Base-by-base conservation (phyloP, 2,797 vertebrate genomes). In the Lithobates sylvaticus region DNA sequence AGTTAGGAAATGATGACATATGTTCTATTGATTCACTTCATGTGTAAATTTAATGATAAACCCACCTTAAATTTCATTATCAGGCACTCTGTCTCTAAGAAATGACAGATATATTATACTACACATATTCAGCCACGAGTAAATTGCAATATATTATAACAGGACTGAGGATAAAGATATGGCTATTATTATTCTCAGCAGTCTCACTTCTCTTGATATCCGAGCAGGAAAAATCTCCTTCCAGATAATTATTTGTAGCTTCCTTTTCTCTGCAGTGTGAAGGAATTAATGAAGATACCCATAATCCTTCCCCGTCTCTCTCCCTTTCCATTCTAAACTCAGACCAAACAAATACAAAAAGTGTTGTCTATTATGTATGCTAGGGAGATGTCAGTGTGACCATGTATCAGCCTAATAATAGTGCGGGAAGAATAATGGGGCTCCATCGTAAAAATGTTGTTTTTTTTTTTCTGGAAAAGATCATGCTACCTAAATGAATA, bases 221-320 rank as follows among this genome's bases (percentile, higher is more conserved):
- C 21, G n/a, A 44, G 54, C n/a, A 1, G 27, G 39, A 7, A 61
- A 21, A 18, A 3, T 12, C 68, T 61, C n/a, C 8, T 18, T 42
- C 50, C 54, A 27, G 12, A 74, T 74, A 82, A 73, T 82, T 64
- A 82, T 74, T 61, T 29, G 79, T 58, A 72, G 34, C 79, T 64
- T 82, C 36, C 42, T 73, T 73, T 32, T 61, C 32, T 73, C 32
- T 36, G 26, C 39, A 42, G 50, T 65, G 70, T 27, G 69, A 74
- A 29, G 54, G 54, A 65, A 82, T 82, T 74, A 82, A 82, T 82
- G 50, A 65, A 36, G 50, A 82, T 74, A 1, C 16, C 32, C 58
- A 13, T 82, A 73, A 71, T 12, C 47, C 13, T 15, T 50, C 47
- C 2, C 47, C 1, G 10, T 50, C 15, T 44, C 15, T 44, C 42